Evolutionary conservation across 53 echinoderm and acorn worm genomes (phyloP).

Genomic region (Pentamera pediparva): DNA sequence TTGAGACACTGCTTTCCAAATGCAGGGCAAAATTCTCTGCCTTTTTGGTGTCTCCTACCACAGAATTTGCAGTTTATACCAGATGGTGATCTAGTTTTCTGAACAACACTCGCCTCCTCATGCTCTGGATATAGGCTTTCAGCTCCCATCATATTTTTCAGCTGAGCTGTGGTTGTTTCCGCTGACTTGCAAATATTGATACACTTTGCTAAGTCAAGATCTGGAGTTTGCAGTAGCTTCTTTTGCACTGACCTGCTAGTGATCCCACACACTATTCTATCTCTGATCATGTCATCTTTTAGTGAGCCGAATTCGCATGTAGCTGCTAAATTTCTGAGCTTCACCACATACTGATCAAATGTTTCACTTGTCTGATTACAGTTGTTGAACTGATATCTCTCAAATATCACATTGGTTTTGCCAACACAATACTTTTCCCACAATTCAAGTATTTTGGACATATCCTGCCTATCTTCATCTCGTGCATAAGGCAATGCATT

Average conservation of each 20-base stretch:
- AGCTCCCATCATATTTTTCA: neutral
- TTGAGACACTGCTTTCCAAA: conserved; percentile 23
- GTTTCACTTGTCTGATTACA: conserved; percentile 22
- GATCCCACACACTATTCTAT: conserved; percentile 1
- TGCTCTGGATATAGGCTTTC: neutral
- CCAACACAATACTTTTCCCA: conserved; percentile 45
- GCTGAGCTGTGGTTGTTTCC: conserved; percentile 9
- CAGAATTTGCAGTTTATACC: conserved; percentile 1
- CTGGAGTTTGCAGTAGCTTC: conserved; percentile 19
- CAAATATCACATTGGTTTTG: conserved; percentile 32
- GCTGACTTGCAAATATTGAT: conserved; percentile 9
- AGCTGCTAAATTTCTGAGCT: conserved; percentile 4
- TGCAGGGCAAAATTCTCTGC: conserved; percentile 29
- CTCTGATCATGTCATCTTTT: neutral
- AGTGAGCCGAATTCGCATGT: conserved; percentile 19
- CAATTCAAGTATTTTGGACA: conserved; percentile 31
- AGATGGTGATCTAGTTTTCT: neutral
- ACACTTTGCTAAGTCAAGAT: conserved; percentile 20
- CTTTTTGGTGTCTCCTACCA: conserved; percentile 16
- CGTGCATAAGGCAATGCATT: conserved; percentile 40
- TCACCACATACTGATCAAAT: conserved; percentile 26
- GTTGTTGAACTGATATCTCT: conserved; percentile 39
- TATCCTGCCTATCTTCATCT: conserved; percentile 39
- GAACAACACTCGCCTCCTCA: neutral
- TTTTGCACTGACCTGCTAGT: neutral